These are phyloP conservation scores for Sebastes goodei DNA, from an alignment of 2,797 vertebrate species.

Conservation along the genomic window DNA sequence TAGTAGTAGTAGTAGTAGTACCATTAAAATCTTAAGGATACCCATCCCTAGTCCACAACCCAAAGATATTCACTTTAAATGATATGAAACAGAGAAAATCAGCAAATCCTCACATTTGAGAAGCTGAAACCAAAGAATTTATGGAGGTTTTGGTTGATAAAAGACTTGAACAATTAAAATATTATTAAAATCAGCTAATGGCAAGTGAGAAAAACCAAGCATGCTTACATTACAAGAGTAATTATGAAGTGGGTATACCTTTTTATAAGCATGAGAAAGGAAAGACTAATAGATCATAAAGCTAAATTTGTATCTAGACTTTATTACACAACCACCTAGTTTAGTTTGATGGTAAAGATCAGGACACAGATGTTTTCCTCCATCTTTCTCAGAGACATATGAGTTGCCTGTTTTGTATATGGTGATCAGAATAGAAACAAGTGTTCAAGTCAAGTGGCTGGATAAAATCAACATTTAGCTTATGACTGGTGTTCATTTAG, in stretches of 20 bases:
- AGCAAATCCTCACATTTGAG: not conserved
- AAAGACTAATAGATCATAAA: not conserved
- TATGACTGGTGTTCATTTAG: not conserved
- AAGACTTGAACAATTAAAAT: not conserved
- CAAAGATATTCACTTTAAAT: not conserved
- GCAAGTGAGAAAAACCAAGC: not conserved
- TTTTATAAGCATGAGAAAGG: not conserved
- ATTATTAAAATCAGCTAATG: not conserved
- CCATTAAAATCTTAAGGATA: no score
- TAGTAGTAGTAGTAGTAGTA: no score
- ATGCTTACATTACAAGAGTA: not conserved
- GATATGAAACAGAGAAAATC: not conserved
- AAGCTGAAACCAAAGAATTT: not conserved
- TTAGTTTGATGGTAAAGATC: not conserved
- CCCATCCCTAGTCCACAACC: no score
- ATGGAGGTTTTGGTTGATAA: not conserved
- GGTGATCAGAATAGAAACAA: not conserved
- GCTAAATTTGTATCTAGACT: not conserved
- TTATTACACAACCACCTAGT: not conserved
- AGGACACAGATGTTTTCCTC: not conserved
- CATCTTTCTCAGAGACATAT: not conserved
- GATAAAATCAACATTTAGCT: not conserved
- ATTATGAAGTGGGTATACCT: not conserved
- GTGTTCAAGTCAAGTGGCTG: not conserved
- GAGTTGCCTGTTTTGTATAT: not conserved